Base-by-base conservation (phyloP, 2,888 invertebrate species). In the Drosophila fungiperda region DNA sequence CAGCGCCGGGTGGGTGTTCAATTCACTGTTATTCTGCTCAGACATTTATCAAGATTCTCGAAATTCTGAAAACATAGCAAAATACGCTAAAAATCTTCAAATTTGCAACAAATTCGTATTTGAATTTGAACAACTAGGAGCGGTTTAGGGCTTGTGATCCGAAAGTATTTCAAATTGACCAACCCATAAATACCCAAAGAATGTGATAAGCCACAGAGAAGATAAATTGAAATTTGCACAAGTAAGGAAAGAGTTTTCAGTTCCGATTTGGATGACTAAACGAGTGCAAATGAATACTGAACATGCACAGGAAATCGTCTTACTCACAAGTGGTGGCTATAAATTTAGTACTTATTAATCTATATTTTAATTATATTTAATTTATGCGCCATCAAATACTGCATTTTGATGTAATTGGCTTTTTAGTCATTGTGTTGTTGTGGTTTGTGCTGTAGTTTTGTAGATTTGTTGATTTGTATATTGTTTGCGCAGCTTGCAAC, bases 321-420 rank as follows among this genome's bases (percentile, higher is more conserved):
- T 64, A 52, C 59, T 63, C 69, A 76, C 45, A 49, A 58, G 36
- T 33, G n/a, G 40, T 53, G 62, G 72, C 54, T 79, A 79, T 78
- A 72, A 79, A 78, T 68, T 55, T 57, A 49, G 50, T 33, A 23
- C 36, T 53, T 59, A 77, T 83, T 82, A 82, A 82, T 82, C 82
- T 70, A 70, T 82, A 82, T 64, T 83, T 83, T 74, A 83, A 29
- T 29, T 29, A 6, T 6, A 29, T 29, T 29, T 29, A 29, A 84
- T 84, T 82, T 79, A 77, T 79, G 40, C 63, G 71, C 75, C 63
- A 70, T 69, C 23, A 26, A 26, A 71, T 78, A 77, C 26, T n/a
- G 62, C 81, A 80, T 63, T 75, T 71, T 54, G 36, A 29, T 59
- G 20, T 35, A 45, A 45, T 38, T 64, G 62, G 60, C 63, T 52